Percentiles rank a stretch among this genome's conserved stretches.
These are phyloP conservation scores for Urocolius indicus DNA, from an alignment of 2,113 vertebrate species.

Conservation along the genomic window DNA sequence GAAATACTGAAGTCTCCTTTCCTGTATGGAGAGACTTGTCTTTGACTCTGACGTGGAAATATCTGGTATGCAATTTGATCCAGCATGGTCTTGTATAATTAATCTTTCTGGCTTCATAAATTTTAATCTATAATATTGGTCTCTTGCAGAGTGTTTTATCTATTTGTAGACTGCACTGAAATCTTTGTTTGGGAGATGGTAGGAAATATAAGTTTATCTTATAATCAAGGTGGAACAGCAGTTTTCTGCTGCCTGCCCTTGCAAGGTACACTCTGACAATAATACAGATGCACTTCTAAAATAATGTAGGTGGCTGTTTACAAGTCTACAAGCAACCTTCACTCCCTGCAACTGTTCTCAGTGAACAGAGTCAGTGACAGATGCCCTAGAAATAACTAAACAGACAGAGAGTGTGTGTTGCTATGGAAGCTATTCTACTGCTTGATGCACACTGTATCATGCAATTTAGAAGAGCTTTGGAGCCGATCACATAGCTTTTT, in stretches of 20 bases:
- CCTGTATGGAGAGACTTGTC: background rate
- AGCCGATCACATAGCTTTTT: background rate
- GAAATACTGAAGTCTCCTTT: background rate
- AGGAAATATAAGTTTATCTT: background rate
- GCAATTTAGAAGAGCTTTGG: constrained; percentile 23
- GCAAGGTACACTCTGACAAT: background rate
- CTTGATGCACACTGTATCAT: constrained; percentile 20
- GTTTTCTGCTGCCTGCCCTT: constrained; percentile 1
- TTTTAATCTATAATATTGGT: background rate
- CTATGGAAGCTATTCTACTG: constrained; percentile 59
- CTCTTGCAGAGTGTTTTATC: background rate
- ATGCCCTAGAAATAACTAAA: constrained; percentile 57
- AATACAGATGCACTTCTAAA: background rate
- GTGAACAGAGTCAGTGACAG: constrained; percentile 25
- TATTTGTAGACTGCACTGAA: background rate
- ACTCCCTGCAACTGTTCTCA: background rate
- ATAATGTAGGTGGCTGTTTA: background rate
- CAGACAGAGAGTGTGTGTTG: constrained; percentile 41
- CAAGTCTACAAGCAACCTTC: background rate
- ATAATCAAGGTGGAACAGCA: background rate
- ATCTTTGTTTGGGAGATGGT: background rate
- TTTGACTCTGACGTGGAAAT: background rate
- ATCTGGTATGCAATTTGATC: background rate
- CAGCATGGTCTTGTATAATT: background rate
- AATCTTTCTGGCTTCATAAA: background rate